Evolutionary conservation across 1,140 invertebrate species (phyloP).

Genomic region (Aphis gossypii): DNA sequence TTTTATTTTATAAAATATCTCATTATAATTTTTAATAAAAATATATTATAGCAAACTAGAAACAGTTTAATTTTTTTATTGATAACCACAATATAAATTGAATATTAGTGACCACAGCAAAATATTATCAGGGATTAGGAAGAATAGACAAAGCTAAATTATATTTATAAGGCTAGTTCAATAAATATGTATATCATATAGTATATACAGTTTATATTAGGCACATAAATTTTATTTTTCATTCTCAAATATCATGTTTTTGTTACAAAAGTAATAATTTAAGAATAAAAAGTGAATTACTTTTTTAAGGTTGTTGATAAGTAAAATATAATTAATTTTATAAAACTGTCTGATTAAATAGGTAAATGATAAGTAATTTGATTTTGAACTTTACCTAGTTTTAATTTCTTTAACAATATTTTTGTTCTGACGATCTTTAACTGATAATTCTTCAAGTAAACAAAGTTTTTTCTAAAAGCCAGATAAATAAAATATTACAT

Average conservation of each 20-base stretch:
- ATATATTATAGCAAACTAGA: no score
- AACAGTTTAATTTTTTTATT: no score
- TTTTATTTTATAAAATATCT: no score
- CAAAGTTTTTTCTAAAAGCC: constrained; percentile 41
- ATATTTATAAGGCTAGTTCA: not conserved
- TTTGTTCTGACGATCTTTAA: constrained; percentile 3
- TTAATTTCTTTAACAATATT: constrained; percentile 8
- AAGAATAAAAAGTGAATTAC: not conserved
- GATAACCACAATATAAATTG: no score
- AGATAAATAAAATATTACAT: not conserved
- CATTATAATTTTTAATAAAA: no score
- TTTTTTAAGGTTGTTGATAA: not conserved
- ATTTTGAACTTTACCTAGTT: not conserved
- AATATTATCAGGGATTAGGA: not conserved
- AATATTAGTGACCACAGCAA: not conserved
- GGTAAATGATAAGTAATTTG: constrained; percentile 40
- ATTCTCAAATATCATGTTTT: no score
- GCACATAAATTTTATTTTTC: no score
- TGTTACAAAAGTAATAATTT: not conserved
- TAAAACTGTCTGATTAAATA: not conserved
- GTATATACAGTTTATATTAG: no score
- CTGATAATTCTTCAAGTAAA: constrained; percentile 27
- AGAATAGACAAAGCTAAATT: not conserved
- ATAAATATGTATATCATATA: not conserved
- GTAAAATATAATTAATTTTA: not conserved